These are phyloP conservation scores for Tokudaia muenninki DNA, from an alignment of 2,797 vertebrate species.

Conservation along the genomic window DNA sequence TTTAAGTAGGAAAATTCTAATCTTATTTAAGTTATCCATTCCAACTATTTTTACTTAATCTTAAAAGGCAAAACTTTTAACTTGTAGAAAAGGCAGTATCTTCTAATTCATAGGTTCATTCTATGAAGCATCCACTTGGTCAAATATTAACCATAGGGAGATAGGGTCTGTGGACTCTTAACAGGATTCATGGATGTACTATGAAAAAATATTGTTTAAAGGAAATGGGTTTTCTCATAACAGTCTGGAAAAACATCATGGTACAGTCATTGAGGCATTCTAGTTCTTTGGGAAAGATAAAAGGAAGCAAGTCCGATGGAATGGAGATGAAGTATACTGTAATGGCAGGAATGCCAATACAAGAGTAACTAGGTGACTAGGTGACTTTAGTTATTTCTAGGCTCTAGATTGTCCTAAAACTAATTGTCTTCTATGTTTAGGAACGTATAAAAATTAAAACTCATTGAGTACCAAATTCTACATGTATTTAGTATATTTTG, in stretches of 20 bases:
- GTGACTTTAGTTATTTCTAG: neutral
- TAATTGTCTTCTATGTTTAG: neutral
- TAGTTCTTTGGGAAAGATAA: neutral
- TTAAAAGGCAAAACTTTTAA: neutral
- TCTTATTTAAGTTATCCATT: neutral
- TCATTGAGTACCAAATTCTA: neutral
- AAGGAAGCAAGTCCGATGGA: neutral
- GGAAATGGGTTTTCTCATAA: neutral
- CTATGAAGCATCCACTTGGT: neutral
- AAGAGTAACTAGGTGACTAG: neutral
- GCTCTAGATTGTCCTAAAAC: neutral
- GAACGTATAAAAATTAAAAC: neutral
- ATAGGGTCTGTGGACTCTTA: neutral
- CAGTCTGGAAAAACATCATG: neutral
- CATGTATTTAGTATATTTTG: neutral
- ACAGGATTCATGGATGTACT: neutral
- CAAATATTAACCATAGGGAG: neutral
- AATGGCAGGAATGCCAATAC: neutral
- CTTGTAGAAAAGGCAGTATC: neutral
- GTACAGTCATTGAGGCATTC: neutral
- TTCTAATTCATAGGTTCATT: neutral
- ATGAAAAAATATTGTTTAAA: neutral
- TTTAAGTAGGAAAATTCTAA: neutral
- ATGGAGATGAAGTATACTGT: neutral
- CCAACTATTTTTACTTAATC: neutral